Evolutionary conservation across 2,113 vertebrate species (phyloP), one percentile per base, ranked within the genome.

Genomic region (Eptesicus fuscus): DNA sequence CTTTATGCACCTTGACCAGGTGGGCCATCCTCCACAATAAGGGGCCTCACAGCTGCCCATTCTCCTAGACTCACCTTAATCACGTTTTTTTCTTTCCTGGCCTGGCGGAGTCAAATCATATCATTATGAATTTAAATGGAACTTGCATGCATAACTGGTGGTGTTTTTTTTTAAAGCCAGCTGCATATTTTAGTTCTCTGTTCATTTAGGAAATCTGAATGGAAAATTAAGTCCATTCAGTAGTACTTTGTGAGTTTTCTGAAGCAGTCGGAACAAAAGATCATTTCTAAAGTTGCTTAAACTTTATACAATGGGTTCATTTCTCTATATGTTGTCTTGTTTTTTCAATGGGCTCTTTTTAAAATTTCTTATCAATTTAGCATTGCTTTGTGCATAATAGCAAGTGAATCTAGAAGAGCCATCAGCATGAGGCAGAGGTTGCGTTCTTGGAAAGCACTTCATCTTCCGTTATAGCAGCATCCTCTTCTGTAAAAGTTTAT

Each of bases 401-500:
- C 42, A n/a, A 76, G 49, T 18, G 35, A 76, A 49, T 9, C 49
- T 42, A 3, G 28, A 30, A 20, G 40, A n/a, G 22, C n/a, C 47
- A 12, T 70, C 70, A 9, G 1, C 10, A 1, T 3, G 25, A 73
- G 71, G 10, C 77, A 47, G 65, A 59, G 28, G 3, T 69, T 89
- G 78, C 61, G 35, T 30, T 91, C 51, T n/a, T 70, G 44, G 70
- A 93, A 96, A 80, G 84, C 85, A 80, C 63, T 70, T 59, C 82
- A 71, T 91, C 91, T 94, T 86, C 74, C 77, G 40, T 20, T 13
- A 83, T 11, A 47, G 30, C 78, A n/a, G 49, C 78, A 40, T 96
- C 95, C 96, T 96, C 88, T 79, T 91, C 85, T 95, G 91, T 97
- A 97, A 96, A 95, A 93, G 96, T 88, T 95, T 88, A 92, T 97